Evolutionary conservation across 1,140 invertebrate species (phyloP).

Genomic region (Diachasma alloeum): DNA sequence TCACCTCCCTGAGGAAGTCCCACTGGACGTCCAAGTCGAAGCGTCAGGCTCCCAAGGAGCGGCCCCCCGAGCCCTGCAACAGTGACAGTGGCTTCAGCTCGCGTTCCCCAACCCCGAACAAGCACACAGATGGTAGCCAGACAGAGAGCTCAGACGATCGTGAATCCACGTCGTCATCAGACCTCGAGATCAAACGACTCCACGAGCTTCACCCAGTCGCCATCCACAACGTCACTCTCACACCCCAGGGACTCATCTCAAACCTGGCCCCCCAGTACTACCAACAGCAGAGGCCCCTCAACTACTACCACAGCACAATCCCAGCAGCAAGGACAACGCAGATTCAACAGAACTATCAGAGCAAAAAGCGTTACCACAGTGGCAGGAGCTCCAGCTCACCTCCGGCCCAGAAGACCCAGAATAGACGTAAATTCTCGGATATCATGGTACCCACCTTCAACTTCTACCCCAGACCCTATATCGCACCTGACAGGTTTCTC

Average conservation of each 20-base stretch:
- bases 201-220: constrained; percentile 38
- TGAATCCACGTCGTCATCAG: constrained; percentile 55
- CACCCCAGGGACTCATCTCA: constrained; percentile 36
- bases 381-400: constrained; percentile 54
- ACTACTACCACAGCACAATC: constrained; percentile 45
- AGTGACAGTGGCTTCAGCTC: constrained; percentile 59
- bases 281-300: constrained; percentile 44
- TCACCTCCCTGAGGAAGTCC: constrained; percentile 50
- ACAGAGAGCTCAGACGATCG: constrained; percentile 60
- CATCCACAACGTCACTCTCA: constrained; percentile 33
- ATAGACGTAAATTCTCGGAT: constrained; percentile 50
- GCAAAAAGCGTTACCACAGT: constrained; percentile 53
- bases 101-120: constrained; percentile 58
- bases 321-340: constrained; percentile 37
- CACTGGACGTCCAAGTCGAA: constrained; percentile 55
- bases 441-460: constrained; percentile 40
- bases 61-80: constrained; percentile 35
- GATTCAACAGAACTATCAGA: constrained; percentile 54
- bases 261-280: constrained; percentile 49
- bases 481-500: constrained; percentile 66
- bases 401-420: constrained; percentile 47
- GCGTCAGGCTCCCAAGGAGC: background rate
- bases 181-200: constrained; percentile 48
- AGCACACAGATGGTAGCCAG: constrained; percentile 46
- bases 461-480: constrained; percentile 42